Evolutionary conservation across 2,888 invertebrate species (phyloP).

Genomic region (Diplazon laetatorius): DNA sequence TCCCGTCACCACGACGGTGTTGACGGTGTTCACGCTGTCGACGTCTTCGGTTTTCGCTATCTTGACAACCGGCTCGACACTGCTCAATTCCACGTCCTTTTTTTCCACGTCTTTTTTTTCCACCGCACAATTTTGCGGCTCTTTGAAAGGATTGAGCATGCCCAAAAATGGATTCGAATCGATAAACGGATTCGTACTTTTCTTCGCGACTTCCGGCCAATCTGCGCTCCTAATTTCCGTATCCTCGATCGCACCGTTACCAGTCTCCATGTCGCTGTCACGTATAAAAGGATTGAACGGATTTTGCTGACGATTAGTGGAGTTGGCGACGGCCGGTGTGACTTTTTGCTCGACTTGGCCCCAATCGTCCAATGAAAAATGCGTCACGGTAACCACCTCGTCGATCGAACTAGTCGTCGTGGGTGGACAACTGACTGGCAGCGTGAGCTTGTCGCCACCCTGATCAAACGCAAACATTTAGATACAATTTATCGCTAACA

Average conservation of each 20-base stretch:
- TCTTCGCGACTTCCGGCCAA: constrained; percentile 66
- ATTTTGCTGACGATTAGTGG: constrained; percentile 79
- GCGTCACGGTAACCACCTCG: constrained; percentile 86
- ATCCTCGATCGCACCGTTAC: constrained; percentile 72
- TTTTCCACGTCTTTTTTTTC: constrained; percentile 67
- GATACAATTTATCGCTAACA: background rate
- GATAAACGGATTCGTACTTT: constrained; percentile 83
- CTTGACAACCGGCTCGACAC: constrained; percentile 70
- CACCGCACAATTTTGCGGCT: too few species aligned
- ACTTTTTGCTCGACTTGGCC: constrained; percentile 83
- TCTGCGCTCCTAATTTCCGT: constrained; percentile 54
- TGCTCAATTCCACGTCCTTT: constrained; percentile 63
- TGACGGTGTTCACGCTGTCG: constrained; percentile 76
- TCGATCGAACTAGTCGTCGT: constrained; percentile 71
- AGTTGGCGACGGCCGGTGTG: constrained; percentile 77
- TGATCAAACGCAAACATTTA: constrained; percentile 72
- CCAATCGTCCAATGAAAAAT: constrained; percentile 83
- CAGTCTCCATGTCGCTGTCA: constrained; percentile 65
- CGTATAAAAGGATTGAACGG: constrained; percentile 82
- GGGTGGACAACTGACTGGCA: constrained; percentile 85
- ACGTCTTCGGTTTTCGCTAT: constrained; percentile 78
- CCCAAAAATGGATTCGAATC: constrained; percentile 82
- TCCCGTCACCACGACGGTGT: constrained; percentile 75
- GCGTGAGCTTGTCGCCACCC: constrained; percentile 89
- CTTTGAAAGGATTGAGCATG: constrained; percentile 80